Evolutionary conservation across 1,140 invertebrate species (phyloP).

Genomic region (Drosophila persimilis): DNA sequence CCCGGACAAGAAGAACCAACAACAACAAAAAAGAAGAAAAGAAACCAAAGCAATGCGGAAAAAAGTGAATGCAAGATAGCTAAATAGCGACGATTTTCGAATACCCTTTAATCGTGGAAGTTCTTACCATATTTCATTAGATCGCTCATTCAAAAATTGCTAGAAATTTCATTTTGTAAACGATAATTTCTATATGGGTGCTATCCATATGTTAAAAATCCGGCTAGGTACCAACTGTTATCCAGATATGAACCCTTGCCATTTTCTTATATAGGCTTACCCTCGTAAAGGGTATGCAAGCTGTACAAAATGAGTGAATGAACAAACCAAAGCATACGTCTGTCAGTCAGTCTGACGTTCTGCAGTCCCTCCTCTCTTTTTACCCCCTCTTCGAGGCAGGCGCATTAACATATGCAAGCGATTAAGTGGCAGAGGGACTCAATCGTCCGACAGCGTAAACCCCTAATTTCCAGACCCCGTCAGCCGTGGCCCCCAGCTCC

Average conservation of each 20-base stretch:
- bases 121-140: too few species aligned
- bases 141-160: too few species aligned
- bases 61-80: not conserved
- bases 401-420: constrained; percentile 65
- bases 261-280: not conserved
- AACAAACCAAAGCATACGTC: not conserved
- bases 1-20: constrained; percentile 26
- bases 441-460: constrained; percentile 46
- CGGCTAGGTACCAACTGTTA: not conserved
- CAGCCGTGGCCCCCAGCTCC: constrained; percentile 18
- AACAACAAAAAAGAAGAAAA: constrained; percentile 30
- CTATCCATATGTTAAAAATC: too few species aligned
- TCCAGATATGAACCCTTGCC: too few species aligned
- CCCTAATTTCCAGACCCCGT: constrained; percentile 46
- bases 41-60: not conserved
- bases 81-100: too few species aligned
- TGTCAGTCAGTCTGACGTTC: constrained; percentile 16
- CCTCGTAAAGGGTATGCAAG: constrained; percentile 2
- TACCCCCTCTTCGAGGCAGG: constrained; percentile 31
- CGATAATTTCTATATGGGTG: too few species aligned
- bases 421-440: constrained; percentile 62
- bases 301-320: constrained; percentile 10
- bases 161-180: too few species aligned
- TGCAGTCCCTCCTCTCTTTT: constrained; percentile 16
- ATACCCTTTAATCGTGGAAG: not conserved